These are phyloP conservation scores for Semnornis frantzii DNA, from an alignment of 2,113 vertebrate genomes.

Conservation along the genomic window DNA sequence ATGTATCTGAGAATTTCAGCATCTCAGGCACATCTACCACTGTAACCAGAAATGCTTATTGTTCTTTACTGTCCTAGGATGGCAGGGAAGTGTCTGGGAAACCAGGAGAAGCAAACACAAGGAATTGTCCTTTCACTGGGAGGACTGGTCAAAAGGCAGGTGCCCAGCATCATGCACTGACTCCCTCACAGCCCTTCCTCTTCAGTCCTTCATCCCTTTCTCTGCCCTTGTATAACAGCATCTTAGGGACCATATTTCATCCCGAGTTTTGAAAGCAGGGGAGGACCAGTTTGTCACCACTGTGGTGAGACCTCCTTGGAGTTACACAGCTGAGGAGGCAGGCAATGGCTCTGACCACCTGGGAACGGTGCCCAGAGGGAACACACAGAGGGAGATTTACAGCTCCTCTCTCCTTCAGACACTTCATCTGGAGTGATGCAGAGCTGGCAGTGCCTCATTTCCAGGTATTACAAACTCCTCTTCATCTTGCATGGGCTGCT, in stretches of 20 bases:
- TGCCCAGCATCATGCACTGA: background rate
- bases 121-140: background rate
- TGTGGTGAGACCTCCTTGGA: background rate
- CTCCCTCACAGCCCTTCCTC: background rate
- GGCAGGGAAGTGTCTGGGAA: background rate
- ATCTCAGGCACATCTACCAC: background rate
- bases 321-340: background rate
- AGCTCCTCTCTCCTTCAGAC: background rate
- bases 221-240: background rate
- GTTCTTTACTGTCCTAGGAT: background rate
- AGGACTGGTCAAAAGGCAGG: background rate
- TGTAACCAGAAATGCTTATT: background rate
- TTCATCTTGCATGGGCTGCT: background rate
- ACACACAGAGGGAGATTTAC: background rate
- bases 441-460: background rate
- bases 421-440: rapidly evolving
- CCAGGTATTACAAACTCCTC: background rate
- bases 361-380: background rate
- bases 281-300: background rate
- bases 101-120: background rate
- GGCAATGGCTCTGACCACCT: rapidly evolving
- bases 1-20: background rate
- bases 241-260: background rate
- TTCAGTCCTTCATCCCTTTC: background rate
- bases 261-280: background rate